A percentile compares a stretch with the other conserved stretches of the same genome.
phyloP scores from a whole-genome alignment of 2,113 vertebrate genomes.

The Sigmodon hispidus region DNA sequence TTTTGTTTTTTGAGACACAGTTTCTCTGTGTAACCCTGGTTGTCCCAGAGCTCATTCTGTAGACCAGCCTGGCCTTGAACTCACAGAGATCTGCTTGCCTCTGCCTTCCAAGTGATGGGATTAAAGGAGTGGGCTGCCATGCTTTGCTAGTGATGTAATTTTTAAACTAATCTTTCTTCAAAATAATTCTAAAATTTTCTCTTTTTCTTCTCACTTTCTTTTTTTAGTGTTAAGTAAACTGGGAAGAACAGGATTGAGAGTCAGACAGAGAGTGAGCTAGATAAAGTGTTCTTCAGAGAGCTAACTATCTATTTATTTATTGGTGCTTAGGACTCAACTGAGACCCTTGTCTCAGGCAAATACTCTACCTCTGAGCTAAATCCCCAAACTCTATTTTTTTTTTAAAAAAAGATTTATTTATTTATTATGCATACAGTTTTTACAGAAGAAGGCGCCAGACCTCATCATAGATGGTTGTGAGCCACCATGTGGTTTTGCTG shows the following conservation, averaged over 20 bases:
- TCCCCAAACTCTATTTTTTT: neutral
- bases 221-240: neutral
- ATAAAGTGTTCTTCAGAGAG: neutral
- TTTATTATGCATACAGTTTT: too few relatives aligned
- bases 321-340: neutral
- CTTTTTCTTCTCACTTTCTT: neutral
- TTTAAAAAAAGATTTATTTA: too few relatives aligned
- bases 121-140: too few relatives aligned
- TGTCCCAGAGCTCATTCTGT: neutral
- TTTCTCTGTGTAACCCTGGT: neutral
- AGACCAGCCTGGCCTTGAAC: neutral
- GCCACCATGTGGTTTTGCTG: too few relatives aligned
- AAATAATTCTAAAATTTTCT: neutral
- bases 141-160: neutral
- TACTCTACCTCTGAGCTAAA: neutral
- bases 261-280: neutral
- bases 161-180: slow-evolving; percentile 15
- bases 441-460: too few relatives aligned
- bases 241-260: neutral
- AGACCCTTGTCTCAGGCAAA: neutral
- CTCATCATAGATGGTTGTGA: too few relatives aligned
- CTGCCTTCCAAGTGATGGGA: neutral
- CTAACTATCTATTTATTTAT: neutral
- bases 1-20: neutral
- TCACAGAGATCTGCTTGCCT: neutral